Conservation (phyloP, 2,797 vertebrate genomes). For the Hephaestus fuliginosus region DNA sequence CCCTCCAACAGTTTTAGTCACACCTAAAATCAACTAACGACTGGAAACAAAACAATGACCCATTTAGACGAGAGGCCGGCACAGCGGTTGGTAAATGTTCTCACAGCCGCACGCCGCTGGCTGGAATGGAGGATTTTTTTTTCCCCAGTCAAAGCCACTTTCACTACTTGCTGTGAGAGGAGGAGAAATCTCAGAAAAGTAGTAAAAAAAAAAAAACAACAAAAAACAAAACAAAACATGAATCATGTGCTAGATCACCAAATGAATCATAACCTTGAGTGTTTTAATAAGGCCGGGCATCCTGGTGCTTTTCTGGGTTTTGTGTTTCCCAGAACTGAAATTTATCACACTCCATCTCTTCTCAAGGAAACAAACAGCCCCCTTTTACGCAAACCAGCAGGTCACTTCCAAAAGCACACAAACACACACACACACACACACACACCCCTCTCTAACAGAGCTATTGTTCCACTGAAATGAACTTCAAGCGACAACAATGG, state of each 20-base stretch:
- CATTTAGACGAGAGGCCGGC: constrained; percentile 62
- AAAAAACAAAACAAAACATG: not conserved
- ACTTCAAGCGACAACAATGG: constrained; percentile 59
- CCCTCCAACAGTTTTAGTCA: constrained; percentile 53
- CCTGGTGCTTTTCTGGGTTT: constrained; percentile 52
- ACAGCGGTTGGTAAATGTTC: constrained; percentile 65
- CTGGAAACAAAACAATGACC: constrained; percentile 75
- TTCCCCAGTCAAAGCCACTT: constrained; percentile 43
- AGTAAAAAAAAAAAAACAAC: not conserved
- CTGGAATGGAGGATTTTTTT: constrained; percentile 32
- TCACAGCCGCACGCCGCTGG: constrained; percentile 43
- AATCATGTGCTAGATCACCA: constrained; percentile 26
- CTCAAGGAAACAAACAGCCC: constrained; percentile 65
- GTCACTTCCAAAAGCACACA: constrained; percentile 42
- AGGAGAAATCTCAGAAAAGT: constrained; percentile 8
- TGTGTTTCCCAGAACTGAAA: constrained; percentile 45
- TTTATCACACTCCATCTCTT: constrained; percentile 56
- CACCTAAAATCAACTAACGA: constrained; percentile 65
- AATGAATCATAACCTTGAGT: constrained; percentile 34
- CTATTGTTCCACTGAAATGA: constrained; percentile 69
- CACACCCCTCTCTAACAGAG: constrained; percentile 33
- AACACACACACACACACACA: constrained; percentile 30
- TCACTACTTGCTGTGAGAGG: constrained; percentile 22
- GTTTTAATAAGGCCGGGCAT: constrained; percentile 41
- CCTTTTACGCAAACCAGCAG: constrained; percentile 48